phyloP scores from a whole-genome alignment of 2,113 vertebrate genomes.

The Perca schrenkii region DNA sequence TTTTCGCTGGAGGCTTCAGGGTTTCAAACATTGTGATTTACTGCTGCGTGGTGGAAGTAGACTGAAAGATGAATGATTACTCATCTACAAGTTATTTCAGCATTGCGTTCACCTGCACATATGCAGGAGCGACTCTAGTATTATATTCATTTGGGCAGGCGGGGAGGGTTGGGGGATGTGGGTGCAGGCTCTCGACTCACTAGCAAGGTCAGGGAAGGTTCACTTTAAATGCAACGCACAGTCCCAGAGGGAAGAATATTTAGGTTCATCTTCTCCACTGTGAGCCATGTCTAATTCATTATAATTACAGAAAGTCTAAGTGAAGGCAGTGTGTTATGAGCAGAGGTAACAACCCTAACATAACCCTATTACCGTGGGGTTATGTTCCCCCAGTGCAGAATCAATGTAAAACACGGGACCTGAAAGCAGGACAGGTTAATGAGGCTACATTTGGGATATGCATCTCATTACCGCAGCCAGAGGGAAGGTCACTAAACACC shows the following conservation, averaged over 20 bases:
- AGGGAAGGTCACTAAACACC: constrained; percentile 77
- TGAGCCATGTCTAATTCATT: constrained; percentile 91
- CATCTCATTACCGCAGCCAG: constrained; percentile 86
- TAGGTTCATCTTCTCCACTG: constrained; percentile 75
- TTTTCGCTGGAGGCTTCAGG: constrained; percentile 67
- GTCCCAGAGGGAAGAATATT: constrained; percentile 83
- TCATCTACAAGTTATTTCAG: constrained; percentile 61
- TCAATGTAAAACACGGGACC: constrained; percentile 93
- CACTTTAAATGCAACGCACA: constrained; percentile 64
- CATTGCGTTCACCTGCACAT: constrained; percentile 53
- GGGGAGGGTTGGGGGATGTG: constrained; percentile 2
- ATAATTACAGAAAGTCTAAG: constrained; percentile 89
- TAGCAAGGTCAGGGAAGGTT: constrained; percentile 70
- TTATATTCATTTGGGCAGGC: constrained; percentile 49
- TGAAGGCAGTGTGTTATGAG: constrained; percentile 90
- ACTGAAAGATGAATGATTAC: constrained; percentile 61
- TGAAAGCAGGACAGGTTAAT: constrained; percentile 92
- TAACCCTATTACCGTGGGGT: constrained; percentile 92
- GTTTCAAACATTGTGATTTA: constrained; percentile 69
- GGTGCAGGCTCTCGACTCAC: constrained; percentile 44
- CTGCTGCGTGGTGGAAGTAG: constrained; percentile 6
- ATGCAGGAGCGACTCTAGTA: constrained; percentile 47
- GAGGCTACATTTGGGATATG: constrained; percentile 86
- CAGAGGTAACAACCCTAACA: constrained; percentile 91
- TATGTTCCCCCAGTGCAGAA: constrained; percentile 90